These are phyloP conservation scores for Archips xylosteana DNA, from an alignment of 2,888 invertebrate genomes.

Conservation along the genomic window DNA sequence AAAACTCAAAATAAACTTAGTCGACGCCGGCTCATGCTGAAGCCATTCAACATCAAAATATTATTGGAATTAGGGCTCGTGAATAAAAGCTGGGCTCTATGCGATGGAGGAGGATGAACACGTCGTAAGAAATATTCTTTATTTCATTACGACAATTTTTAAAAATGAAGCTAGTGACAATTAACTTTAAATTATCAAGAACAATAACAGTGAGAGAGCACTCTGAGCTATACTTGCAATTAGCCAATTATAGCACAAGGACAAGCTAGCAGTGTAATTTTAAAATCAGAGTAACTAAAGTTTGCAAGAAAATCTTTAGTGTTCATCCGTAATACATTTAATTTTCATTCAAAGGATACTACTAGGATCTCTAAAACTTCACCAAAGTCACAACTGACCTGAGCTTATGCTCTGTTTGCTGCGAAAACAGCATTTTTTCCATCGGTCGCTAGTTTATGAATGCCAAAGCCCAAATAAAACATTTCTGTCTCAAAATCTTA, in stretches of 20 bases:
- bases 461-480: constrained; percentile 69
- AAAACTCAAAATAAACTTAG: constrained; percentile 58
- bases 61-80: constrained; percentile 40
- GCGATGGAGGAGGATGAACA: constrained; percentile 32
- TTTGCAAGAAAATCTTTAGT: not conserved
- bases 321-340: constrained; percentile 27
- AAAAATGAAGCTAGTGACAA: not conserved
- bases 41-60: constrained; percentile 41
- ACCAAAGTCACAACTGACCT: constrained; percentile 38
- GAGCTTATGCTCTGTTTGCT: constrained; percentile 16
- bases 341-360: constrained; percentile 10
- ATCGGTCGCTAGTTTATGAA: constrained; percentile 34
- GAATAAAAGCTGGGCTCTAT: constrained; percentile 32
- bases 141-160: constrained; percentile 9
- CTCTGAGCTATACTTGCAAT: constrained; percentile 1
- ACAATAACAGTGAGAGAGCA: not conserved
- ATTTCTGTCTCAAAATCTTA: constrained; percentile 52
- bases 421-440: constrained; percentile 18
- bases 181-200: not conserved
- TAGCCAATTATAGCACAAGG: constrained; percentile 13
- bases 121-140: constrained; percentile 9
- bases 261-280: constrained; percentile 1
- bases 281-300: not conserved
- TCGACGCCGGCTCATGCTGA: constrained; percentile 60
- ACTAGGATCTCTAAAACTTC: constrained; percentile 23